Evolutionary conservation across 2,797 vertebrate genomes (phyloP).

Genomic region (Eupleurogrammus muticus): DNA sequence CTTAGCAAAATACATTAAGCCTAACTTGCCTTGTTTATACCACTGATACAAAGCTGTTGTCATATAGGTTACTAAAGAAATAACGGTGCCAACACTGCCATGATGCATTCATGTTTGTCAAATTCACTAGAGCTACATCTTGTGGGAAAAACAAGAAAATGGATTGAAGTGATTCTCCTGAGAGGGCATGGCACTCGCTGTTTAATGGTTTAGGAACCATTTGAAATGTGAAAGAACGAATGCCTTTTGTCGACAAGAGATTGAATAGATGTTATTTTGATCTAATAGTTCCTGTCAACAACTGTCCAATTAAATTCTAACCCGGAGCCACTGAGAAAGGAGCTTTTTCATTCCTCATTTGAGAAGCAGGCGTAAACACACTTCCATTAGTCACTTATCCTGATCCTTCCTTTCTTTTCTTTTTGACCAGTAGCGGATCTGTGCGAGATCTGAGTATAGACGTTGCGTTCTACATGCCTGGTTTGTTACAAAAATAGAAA

Average conservation of each 20-base stretch:
- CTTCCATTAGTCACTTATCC: slow-evolving; percentile 35
- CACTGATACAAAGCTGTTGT: slow-evolving; percentile 43
- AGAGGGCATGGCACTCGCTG: slow-evolving; percentile 47
- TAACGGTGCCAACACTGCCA: slow-evolving; percentile 24
- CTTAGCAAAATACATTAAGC: slow-evolving; percentile 32
- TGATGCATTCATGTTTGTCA: slow-evolving; percentile 56
- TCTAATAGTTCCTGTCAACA: slow-evolving; percentile 67
- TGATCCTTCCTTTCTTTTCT: not conserved
- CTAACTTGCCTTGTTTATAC: slow-evolving; percentile 31
- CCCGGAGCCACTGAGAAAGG: slow-evolving; percentile 55
- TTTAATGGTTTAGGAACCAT: slow-evolving; percentile 64
- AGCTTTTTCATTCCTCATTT: slow-evolving; percentile 37
- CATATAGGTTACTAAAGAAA: slow-evolving; percentile 39
- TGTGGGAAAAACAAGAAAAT: slow-evolving; percentile 51
- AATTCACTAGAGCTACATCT: slow-evolving; percentile 55
- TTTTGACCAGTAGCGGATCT: slow-evolving; percentile 18
- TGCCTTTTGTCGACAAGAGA: slow-evolving; percentile 54
- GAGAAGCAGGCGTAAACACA: slow-evolving; percentile 44
- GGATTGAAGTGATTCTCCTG: slow-evolving; percentile 54
- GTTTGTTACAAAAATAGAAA: slow-evolving; percentile 30
- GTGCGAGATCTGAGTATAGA: slow-evolving; percentile 12
- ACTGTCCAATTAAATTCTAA: slow-evolving; percentile 74
- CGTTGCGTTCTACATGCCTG: not conserved
- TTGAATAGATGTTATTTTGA: slow-evolving; percentile 69
- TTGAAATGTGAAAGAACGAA: slow-evolving; percentile 61